Evolutionary conservation across 1,140 invertebrate genomes (phyloP).

Genomic region (Bombus sibiricus): DNA sequence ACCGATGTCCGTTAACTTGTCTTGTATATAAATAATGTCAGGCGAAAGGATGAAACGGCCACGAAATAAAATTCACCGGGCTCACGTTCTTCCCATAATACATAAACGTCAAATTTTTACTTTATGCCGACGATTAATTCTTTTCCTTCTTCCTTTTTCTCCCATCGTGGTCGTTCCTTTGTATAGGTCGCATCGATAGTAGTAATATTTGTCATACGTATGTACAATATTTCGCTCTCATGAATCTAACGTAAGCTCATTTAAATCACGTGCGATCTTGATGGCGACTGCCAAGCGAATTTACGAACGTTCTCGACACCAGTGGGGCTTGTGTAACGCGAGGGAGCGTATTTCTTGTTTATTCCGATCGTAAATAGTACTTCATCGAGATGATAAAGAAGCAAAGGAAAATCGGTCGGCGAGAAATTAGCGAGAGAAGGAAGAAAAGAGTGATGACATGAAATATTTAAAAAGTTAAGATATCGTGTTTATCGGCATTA

Average conservation of each 20-base stretch:
- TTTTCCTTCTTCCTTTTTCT: too few relatives aligned
- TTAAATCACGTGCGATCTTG: slow-evolving; percentile 38
- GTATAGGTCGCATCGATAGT: not conserved
- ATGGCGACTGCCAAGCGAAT: not conserved
- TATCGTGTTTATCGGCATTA: not conserved
- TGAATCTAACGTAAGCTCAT: slow-evolving; percentile 14
- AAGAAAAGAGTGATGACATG: not conserved
- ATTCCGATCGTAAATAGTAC: slow-evolving; percentile 12
- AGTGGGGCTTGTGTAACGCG: not conserved
- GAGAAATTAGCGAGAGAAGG: not conserved
- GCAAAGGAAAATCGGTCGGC: not conserved
- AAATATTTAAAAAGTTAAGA: not conserved
- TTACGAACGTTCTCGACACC: not conserved
- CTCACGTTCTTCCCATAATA: slow-evolving; percentile 13
- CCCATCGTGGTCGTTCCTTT: not conserved
- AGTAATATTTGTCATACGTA: slow-evolving; percentile 19
- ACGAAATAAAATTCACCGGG: slow-evolving; percentile 11
- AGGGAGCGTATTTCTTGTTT: slow-evolving; percentile 17
- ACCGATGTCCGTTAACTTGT: slow-evolving; percentile 22
- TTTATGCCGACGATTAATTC: slow-evolving; percentile 43
- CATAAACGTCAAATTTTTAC: slow-evolving; percentile 43
- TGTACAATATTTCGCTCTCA: not conserved
- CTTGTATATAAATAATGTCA: slow-evolving; percentile 16
- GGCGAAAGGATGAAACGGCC: not conserved
- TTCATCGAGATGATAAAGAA: not conserved